Base-by-base conservation (phyloP, 2,797 vertebrate species). In the Calcarius lapponicus region DNA sequence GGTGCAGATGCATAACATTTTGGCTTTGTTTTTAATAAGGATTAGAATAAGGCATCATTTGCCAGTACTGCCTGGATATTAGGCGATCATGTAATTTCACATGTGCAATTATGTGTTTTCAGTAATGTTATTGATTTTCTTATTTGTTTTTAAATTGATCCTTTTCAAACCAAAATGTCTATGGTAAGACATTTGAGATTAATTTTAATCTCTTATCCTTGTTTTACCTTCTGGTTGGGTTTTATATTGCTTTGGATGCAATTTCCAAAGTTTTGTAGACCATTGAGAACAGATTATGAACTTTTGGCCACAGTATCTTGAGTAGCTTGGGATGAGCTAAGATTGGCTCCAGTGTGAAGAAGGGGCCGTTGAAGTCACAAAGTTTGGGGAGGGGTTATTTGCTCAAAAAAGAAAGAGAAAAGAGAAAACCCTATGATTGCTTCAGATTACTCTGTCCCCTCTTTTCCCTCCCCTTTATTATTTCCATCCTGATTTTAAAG, bases 1-100 rank as follows among this genome's bases (percentile, higher is more conserved):
- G 64, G 64, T 79, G 42, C 75, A 88, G 45, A 31, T 64, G 15
- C 24, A 42, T 86, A 56, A 60, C 15, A 50, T 76, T 94, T 81
- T 80, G 80, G 53, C 60, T 38, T 92, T 89, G 47, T 58, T 93
- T 80, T 92, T 67, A 20, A 32, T 28, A n/a, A 50, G 57, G 66
- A 25, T 92, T 94, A 90, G 80, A 92, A 72, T 29, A 36, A 86
- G 57, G 47, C 54, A 76, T 93, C 21, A 51, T 85, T 95, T 91
- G 36, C 50, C 57, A 75, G 21, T 64, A 71, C 72, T 93, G 80
- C 60, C 64, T 81, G 32, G 47, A 20, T 61, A 61, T 72, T 93
- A 64, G 76, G 22, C 87, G 83, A 72, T 80, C 5, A 2, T 88
- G 34, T 80, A 80, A 89, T 83, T 86, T 95, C 9, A 4, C 16